Percentiles rank a stretch among this genome's conserved stretches.
These are phyloP conservation scores for Catagonus wagneri DNA, from an alignment of 2,113 vertebrate genomes.

Conservation along the genomic window DNA sequence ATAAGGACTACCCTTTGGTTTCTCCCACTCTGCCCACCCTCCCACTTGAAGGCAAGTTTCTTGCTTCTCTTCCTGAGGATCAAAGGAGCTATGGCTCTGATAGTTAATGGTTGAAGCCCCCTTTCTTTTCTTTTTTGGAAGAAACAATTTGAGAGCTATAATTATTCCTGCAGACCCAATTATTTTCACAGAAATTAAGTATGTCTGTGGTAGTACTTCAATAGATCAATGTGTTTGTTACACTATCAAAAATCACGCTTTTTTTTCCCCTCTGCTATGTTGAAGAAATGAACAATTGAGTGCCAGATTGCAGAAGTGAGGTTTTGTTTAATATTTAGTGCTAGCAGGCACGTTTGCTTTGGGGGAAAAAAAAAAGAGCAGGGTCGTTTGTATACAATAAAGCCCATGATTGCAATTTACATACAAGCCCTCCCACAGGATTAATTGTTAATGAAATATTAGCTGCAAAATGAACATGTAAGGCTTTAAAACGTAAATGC, in stretches of 20 bases:
- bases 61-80: slow-evolving; percentile 46
- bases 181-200: slow-evolving; percentile 78
- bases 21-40: not conserved
- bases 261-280: slow-evolving; percentile 23
- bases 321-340: slow-evolving; percentile 65
- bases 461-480: slow-evolving; percentile 50
- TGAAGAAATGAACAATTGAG: slow-evolving; percentile 74
- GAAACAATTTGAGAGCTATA: slow-evolving; percentile 75
- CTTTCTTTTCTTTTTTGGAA: slow-evolving; percentile 60
- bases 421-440: not conserved
- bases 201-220: slow-evolving; percentile 65
- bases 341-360: slow-evolving; percentile 31
- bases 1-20: not conserved
- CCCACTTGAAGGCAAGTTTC: slow-evolving; percentile 26
- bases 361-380: not conserved
- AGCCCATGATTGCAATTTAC: not conserved
- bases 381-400: not conserved
- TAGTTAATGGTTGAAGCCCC: slow-evolving; percentile 31
- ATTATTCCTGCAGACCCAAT: slow-evolving; percentile 71
- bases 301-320: slow-evolving; percentile 67
- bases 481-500: slow-evolving; percentile 48
- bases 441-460: slow-evolving; percentile 57
- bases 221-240: slow-evolving; percentile 66
- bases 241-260: slow-evolving; percentile 54
- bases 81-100: slow-evolving; percentile 42